phyloP scores from a whole-genome alignment of 1,140 invertebrate genomes.

The Caenorhabditis latens region DNA sequence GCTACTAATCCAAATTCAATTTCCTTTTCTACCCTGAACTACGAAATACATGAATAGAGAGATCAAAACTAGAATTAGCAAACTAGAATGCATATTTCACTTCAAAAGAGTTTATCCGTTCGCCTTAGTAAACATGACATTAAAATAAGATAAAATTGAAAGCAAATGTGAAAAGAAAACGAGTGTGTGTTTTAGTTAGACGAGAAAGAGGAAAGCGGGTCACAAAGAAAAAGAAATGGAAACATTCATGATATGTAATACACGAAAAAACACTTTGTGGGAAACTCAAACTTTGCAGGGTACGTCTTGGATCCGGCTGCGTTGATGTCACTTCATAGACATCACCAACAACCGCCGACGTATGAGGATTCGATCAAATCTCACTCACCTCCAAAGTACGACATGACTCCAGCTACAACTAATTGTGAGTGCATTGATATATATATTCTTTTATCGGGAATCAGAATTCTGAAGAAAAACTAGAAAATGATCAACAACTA shows the following conservation, averaged over 20 bases:
- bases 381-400: constrained; percentile 30
- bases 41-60: no score
- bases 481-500: neutral
- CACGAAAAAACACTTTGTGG: neutral
- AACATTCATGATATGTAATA: neutral
- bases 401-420: constrained; percentile 50
- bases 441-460: neutral
- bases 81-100: neutral
- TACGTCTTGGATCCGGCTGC: constrained; percentile 44
- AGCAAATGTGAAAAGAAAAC: constrained; percentile 29
- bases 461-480: neutral
- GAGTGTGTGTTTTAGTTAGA: constrained; percentile 17
- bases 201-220: neutral
- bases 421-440: constrained; percentile 5
- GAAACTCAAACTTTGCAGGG: neutral
- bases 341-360: constrained; percentile 38
- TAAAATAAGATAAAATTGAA: constrained; percentile 47
- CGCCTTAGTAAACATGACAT: neutral
- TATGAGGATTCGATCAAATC: constrained; percentile 50
- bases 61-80: neutral
- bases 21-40: neutral
- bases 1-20: constrained; percentile 11
- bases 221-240: neutral
- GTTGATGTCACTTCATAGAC: constrained; percentile 20
- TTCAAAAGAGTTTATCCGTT: neutral